A percentile compares a stretch with the other conserved stretches of the same genome.
phyloP scores from a whole-genome alignment of 2,888 invertebrate species.

The Periphyllus acericola region DNA sequence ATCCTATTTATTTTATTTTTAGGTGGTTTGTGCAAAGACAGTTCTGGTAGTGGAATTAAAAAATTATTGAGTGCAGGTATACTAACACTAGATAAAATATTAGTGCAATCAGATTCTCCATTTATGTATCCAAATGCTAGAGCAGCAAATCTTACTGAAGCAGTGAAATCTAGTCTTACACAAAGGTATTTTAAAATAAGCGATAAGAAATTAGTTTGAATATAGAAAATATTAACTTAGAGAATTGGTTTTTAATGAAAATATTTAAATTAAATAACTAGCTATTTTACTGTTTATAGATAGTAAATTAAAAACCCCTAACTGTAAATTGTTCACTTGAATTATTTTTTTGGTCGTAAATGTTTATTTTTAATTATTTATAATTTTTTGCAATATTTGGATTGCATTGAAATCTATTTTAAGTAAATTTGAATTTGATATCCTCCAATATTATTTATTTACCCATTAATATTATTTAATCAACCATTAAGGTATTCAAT shows the following conservation, averaged over 20 bases:
- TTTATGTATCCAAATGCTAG: slow-evolving; percentile 96
- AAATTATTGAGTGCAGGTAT: slow-evolving; percentile 82
- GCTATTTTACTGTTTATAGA: too few species aligned
- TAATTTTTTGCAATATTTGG: too few species aligned
- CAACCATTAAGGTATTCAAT: too few species aligned
- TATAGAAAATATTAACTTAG: neutral
- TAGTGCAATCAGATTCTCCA: slow-evolving; percentile 94
- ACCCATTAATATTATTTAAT: too few species aligned
- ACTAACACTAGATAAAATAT: slow-evolving; percentile 83
- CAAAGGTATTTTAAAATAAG: slow-evolving; percentile 66
- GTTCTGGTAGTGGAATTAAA: slow-evolving; percentile 80
- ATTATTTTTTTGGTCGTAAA: too few species aligned
- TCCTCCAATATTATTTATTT: too few species aligned
- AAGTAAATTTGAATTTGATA: too few species aligned
- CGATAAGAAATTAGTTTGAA: neutral
- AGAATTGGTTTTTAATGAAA: too few species aligned
- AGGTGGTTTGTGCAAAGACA: slow-evolving; percentile 90
- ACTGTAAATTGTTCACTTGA: too few species aligned
- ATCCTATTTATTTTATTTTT: slow-evolving; percentile 65
- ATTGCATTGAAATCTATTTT: neutral
- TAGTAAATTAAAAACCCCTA: too few species aligned
- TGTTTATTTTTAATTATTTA: too few species aligned
- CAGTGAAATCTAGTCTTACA: slow-evolving; percentile 87
- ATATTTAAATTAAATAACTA: too few species aligned
- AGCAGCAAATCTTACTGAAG: slow-evolving; percentile 88